Conservation (phyloP, 2,888 invertebrate genomes). For the Lithophane ornitopus region DNA sequence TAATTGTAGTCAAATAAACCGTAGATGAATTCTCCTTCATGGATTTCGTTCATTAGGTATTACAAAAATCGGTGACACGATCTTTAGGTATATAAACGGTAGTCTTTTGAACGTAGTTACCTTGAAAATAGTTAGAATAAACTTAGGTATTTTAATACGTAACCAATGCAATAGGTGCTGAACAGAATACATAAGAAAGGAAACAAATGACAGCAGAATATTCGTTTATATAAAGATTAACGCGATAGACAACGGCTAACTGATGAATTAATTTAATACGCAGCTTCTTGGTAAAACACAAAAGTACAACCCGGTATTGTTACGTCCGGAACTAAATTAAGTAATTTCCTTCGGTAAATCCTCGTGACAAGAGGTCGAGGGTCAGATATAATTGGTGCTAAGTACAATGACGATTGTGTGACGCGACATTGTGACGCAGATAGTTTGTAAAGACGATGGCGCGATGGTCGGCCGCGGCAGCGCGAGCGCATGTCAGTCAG, state of each 20-base stretch:
- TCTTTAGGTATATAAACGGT: too few species aligned
- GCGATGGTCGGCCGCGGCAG: conserved; percentile 59
- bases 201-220: background rate
- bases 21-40: too few species aligned
- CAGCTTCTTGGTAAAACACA: background rate
- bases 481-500: conserved; percentile 78
- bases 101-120: too few species aligned
- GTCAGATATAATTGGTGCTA: conserved; percentile 40
- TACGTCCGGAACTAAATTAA: conserved; percentile 31
- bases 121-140: too few species aligned
- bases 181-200: background rate
- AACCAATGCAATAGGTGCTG: too few species aligned
- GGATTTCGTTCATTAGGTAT: too few species aligned
- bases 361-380: conserved; percentile 33
- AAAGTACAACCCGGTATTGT: conserved; percentile 6
- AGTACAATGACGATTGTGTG: conserved; percentile 62
- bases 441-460: conserved; percentile 60
- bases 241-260: background rate
- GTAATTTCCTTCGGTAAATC: conserved; percentile 22
- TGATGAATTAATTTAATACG: background rate
- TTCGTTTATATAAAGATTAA: background rate
- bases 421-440: conserved; percentile 64
- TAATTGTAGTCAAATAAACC: too few species aligned
- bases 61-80: too few species aligned
- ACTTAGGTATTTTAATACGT: too few species aligned